These are phyloP conservation scores for Centropus bengalensis DNA, from an alignment of 2,113 vertebrate species.

Conservation along the genomic window DNA sequence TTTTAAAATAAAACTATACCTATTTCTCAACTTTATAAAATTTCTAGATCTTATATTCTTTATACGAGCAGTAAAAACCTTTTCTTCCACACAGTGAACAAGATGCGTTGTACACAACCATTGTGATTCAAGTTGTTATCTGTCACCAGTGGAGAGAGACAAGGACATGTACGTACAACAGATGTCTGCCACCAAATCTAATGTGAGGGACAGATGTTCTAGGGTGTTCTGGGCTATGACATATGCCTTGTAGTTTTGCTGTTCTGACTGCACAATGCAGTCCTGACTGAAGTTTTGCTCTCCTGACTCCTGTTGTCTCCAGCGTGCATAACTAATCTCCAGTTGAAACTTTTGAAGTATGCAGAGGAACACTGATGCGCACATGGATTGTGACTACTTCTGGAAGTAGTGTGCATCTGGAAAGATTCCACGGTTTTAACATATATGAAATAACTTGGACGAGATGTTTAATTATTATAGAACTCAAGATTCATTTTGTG, in stretches of 20 bases:
- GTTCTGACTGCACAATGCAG: neutral
- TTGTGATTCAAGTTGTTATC: neutral
- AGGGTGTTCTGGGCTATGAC: neutral
- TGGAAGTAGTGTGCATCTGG: neutral
- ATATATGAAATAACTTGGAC: neutral
- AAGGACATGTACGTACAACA: neutral
- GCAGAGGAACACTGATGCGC: neutral
- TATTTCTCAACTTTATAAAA: neutral
- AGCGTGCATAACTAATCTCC: neutral
- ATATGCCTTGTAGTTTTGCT: neutral
- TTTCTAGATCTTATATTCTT: neutral
- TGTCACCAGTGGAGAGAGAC: neutral
- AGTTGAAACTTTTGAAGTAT: neutral
- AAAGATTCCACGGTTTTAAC: neutral
- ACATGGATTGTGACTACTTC: neutral
- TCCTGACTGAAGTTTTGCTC: too few relatives aligned
- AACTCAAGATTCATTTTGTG: neutral
- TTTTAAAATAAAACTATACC: neutral
- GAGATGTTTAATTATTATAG: neutral
- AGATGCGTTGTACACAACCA: accelerated
- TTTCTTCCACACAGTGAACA: neutral
- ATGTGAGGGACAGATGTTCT: neutral
- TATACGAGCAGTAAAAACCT: neutral
- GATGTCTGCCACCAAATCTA: neutral
- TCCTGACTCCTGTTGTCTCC: neutral